Conservation (phyloP, 2,113 vertebrate species). For the Alaudala cheleensis region DNA sequence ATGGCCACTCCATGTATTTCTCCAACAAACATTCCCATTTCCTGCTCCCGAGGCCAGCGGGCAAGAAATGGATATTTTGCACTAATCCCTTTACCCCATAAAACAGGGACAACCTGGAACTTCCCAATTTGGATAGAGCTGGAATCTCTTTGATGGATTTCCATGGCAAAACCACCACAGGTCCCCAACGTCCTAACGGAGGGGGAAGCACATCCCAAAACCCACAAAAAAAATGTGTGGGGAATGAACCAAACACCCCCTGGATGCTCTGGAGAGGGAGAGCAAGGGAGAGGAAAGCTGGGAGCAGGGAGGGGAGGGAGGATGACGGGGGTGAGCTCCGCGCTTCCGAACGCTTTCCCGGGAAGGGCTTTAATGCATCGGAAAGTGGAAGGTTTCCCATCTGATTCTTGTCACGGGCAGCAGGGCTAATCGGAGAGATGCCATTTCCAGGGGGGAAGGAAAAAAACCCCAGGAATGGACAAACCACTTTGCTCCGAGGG, state of each 20-base stretch:
- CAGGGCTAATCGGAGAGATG: constrained; percentile 38
- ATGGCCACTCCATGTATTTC: rapidly evolving
- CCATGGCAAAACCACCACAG: not conserved
- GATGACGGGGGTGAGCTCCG: not conserved
- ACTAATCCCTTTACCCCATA: not conserved
- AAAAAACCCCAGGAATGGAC: constrained; percentile 56
- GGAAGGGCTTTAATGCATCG: constrained; percentile 51
- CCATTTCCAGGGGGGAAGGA: constrained; percentile 48
- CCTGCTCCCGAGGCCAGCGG: not conserved
- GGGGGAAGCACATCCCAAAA: not conserved
- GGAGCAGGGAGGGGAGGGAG: not conserved
- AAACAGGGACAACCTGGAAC: not conserved
- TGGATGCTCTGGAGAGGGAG: not conserved
- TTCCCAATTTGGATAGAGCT: not conserved
- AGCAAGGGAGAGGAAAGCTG: not conserved
- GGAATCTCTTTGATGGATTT: not conserved
- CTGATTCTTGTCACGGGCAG: constrained; percentile 51
- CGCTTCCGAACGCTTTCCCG: not conserved
- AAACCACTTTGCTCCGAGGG: constrained; percentile 75
- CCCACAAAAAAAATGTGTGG: not conserved
- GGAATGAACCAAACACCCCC: not conserved
- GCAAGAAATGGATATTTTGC: not conserved
- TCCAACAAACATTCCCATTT: not conserved
- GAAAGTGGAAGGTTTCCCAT: constrained; percentile 60
- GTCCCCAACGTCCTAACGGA: not conserved